phyloP scores from a whole-genome alignment of 2,113 vertebrate species.

The Natator depressus region DNA sequence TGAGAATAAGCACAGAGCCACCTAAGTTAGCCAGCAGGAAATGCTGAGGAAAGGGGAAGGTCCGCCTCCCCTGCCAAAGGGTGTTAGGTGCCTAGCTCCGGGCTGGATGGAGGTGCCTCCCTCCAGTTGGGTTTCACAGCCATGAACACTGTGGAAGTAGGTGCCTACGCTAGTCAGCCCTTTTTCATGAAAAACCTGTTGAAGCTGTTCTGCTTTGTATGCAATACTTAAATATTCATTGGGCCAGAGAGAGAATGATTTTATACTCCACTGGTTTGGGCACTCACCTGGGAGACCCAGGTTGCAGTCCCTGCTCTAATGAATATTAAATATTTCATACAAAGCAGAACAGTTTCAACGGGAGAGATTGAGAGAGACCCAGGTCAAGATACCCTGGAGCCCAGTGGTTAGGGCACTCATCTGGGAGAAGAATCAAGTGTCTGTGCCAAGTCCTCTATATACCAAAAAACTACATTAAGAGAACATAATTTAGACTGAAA shows the following conservation, averaged over 20 bases:
- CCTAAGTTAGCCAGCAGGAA: neutral
- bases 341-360: neutral
- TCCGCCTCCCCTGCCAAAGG: neutral
- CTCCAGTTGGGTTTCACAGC: neutral
- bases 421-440: neutral
- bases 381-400: neutral
- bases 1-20: neutral
- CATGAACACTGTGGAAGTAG: neutral
- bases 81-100: neutral
- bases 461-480: neutral
- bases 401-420: neutral
- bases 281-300: neutral
- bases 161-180: neutral
- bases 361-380: neutral
- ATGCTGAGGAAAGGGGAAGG: neutral
- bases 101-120: neutral
- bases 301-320: neutral
- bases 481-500: neutral
- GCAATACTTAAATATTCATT: neutral
- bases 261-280: neutral
- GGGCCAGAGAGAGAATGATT: neutral
- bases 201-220: neutral
- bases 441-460: neutral
- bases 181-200: neutral
- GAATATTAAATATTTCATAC: neutral